Evolutionary conservation across 2,888 invertebrate genomes (phyloP), one percentile per base, ranked within the genome.

Genomic region (Morpho achilles): DNA sequence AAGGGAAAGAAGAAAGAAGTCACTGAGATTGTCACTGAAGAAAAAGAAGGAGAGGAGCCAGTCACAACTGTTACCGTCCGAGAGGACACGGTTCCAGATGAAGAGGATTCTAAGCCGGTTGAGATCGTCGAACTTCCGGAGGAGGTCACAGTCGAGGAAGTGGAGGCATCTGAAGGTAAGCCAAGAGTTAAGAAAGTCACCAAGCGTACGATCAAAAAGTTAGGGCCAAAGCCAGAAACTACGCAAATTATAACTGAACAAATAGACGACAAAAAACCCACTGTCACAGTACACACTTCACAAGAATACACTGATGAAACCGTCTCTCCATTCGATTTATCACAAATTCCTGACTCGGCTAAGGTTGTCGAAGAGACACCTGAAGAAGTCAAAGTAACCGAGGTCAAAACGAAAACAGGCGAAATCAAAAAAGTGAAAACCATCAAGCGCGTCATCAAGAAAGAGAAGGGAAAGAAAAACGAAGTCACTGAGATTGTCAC

Each of bases 331-430:
- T 56, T 73, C 1, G 51, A 60, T 7, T 56, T 60, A 7, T 40
- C 22, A 52, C 47, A 49, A 1, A 58, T 45, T 56, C 59, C 58
- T 4, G 61, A 71, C 61, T 74, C 62, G 50, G 74, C 72, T 49
- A 56, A 75, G 57, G 73, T 84, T 0, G 43, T 72, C 1, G 67
- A 69, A 53, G 69, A 74, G 52, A 7, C 43, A 50, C 70, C 67
- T n/a, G 68, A 69, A 53, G 58, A 58, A 0, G 75, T 83, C 0
- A 76, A 80, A 40, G 67, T 84, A 39, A 56, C 51, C 23, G 83
- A 87, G 68, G 79, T 85, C 7, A 73, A 75, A 8, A 82, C 86
- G 1, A 68, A 77, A 59, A 70, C 75, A 60, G 82, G 79, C 2
- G 79, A 78, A 52, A 65, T 75, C 3, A 76, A 75, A 43, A 76